Evolutionary conservation across 2,113 vertebrate genomes (phyloP).

Genomic region (Pogonocichla stellata): DNA sequence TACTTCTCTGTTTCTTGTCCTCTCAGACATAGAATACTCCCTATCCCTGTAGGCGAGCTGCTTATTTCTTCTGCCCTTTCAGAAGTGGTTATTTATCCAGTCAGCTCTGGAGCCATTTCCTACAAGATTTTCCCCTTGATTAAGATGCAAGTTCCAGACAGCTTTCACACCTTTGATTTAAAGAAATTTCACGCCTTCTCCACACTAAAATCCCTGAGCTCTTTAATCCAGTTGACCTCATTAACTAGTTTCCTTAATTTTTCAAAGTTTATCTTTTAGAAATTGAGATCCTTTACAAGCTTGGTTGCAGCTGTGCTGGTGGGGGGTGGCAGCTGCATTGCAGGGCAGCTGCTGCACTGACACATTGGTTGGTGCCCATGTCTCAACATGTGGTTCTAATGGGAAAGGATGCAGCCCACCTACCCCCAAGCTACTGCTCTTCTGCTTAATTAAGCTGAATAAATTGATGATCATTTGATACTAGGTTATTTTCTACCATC

Average conservation of each 20-base stretch:
- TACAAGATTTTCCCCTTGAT: conserved; percentile 50
- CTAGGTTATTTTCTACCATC: not conserved
- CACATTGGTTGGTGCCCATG: fast-evolving
- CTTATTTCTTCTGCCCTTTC: conserved; percentile 21
- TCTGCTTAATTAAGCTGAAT: not conserved
- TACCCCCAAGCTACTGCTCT: not conserved
- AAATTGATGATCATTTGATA: not conserved
- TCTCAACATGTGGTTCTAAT: not conserved
- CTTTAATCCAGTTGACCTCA: conserved; percentile 67
- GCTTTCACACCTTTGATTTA: conserved; percentile 68
- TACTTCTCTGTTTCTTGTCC: not conserved
- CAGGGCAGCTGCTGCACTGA: not conserved
- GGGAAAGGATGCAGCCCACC: not conserved
- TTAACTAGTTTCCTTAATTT: conserved; percentile 66
- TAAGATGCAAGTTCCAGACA: conserved; percentile 64
- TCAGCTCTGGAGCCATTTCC: conserved; percentile 9
- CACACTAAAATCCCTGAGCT: conserved; percentile 62
- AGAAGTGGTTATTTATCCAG: conserved; percentile 38
- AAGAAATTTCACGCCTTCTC: conserved; percentile 67
- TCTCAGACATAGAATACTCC: not conserved
- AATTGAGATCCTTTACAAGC: conserved; percentile 35
- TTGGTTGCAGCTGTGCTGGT: conserved; percentile 16
- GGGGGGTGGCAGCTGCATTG: not conserved
- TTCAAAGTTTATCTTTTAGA: conserved; percentile 51
- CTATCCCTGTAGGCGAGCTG: not conserved